Conservation (phyloP, 2,888 invertebrate genomes). For the Lingula anatina region DNA sequence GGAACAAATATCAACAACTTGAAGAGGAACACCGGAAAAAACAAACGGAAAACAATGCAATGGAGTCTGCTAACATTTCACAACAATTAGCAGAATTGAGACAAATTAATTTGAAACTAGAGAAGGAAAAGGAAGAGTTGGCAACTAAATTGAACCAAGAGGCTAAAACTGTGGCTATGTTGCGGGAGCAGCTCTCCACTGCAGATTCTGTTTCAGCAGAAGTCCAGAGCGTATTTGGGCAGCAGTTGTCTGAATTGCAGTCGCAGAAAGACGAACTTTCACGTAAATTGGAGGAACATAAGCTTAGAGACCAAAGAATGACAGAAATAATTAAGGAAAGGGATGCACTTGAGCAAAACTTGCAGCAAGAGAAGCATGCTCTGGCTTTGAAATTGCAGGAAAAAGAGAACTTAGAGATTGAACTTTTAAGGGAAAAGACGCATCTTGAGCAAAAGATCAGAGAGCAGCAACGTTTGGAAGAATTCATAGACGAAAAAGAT, state of each 20-base stretch:
- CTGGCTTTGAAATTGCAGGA: slow-evolving; percentile 27
- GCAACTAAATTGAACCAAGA: slow-evolving; percentile 28
- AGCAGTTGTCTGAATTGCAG: slow-evolving; percentile 31
- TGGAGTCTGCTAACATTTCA: no score
- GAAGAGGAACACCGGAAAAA: background rate
- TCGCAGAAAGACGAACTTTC: slow-evolving; percentile 33
- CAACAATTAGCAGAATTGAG: slow-evolving; percentile 23
- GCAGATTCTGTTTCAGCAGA: slow-evolving; percentile 15
- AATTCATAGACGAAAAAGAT: slow-evolving; percentile 32
- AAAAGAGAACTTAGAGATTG: slow-evolving; percentile 25
- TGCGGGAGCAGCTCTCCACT: slow-evolving; percentile 20
- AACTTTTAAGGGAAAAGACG: slow-evolving; percentile 22
- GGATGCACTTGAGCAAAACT: slow-evolving; percentile 24
- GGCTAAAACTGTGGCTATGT: slow-evolving; percentile 26
- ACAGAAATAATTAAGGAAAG: slow-evolving; percentile 24
- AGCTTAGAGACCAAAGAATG: slow-evolving; percentile 18
- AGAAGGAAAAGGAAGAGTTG: slow-evolving; percentile 29
- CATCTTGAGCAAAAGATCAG: slow-evolving; percentile 24
- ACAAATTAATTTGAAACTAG: slow-evolving; percentile 27
- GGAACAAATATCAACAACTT: background rate
- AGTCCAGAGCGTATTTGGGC: slow-evolving; percentile 22
- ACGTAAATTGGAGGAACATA: slow-evolving; percentile 21
- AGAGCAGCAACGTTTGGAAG: slow-evolving; percentile 33
- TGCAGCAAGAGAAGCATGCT: slow-evolving; percentile 29
- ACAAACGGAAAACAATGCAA: no score